Percentiles rank a stretch among this genome's conserved stretches.
Evolutionary conservation across 2,888 invertebrate genomes (phyloP).

Genomic region (Anorthoa munda): DNA sequence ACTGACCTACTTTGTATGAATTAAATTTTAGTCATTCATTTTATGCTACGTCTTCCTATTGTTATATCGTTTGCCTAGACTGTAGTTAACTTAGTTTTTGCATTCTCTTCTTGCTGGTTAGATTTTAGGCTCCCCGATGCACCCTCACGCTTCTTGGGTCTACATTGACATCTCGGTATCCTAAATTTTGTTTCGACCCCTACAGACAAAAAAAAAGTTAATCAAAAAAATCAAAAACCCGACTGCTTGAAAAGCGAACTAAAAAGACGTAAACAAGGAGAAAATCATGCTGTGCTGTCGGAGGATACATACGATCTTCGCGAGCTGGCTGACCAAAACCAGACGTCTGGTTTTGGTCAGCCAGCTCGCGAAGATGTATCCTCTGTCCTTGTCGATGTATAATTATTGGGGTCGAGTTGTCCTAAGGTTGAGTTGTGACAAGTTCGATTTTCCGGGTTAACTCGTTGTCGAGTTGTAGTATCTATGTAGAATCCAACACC

Average conservation of each 20-base stretch:
- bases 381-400: too few relatives aligned
- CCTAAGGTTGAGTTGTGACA: not conserved
- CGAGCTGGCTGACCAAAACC: too few relatives aligned
- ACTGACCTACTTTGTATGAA: constrained; percentile 73
- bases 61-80: not conserved
- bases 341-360: too few relatives aligned
- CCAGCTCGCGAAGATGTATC: too few relatives aligned
- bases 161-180: not conserved
- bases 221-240: too few relatives aligned
- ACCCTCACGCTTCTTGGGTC: not conserved
- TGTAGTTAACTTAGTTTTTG: constrained; percentile 4
- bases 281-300: too few relatives aligned
- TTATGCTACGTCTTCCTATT: not conserved
- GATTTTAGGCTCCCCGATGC: not conserved
- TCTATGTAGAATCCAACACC: not conserved
- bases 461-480: not conserved
- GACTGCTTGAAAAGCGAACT: too few relatives aligned
- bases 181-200: not conserved
- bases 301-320: too few relatives aligned
- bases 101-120: not conserved
- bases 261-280: too few relatives aligned
- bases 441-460: not conserved
- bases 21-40: constrained; percentile 44
- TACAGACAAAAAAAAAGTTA: too few relatives aligned
- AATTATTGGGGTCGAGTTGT: not conserved